Evolutionary conservation across 2,888 invertebrate genomes (phyloP), one percentile per base, ranked within the genome.

Genomic region (Stenurella melanura): DNA sequence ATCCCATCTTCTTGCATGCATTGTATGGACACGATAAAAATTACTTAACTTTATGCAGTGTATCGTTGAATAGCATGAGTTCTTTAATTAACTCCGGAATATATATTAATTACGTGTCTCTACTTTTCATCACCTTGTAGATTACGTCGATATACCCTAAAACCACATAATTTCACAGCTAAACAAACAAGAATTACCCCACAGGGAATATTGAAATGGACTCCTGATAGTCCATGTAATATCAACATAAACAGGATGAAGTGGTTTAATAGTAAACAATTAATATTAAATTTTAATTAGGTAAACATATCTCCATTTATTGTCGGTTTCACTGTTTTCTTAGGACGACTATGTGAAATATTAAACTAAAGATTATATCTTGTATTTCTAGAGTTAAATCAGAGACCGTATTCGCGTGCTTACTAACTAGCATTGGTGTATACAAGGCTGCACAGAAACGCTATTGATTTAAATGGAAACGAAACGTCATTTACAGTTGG

Each of bases 271-370:
- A 30, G 72, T 63, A 72, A 72, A 72, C 72, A 72, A 18, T 72
- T 63, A 72, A 58, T 72, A 72, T 72, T 54, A 72, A 72, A 72
- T 63, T 72, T 61, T 72, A 72, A 72, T 72, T 72, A 72, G 72
- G 61, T 54, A 72, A 72, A 72, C 72, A 72, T 63, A 67, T 67
- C 67, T 64, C 64, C 21, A 26, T 67, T 67, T 63, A 72, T 72
- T 63, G 38, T n/a, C 26, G n/a, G 61, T 19, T 21, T 50, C 26
- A 54, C 0, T 72, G 72, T 72, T 61, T 58, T 72, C 72, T 72
- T 72, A 72, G 72, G 72, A 63, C 17, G 60, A 30, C 3, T 58
- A 30, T 57, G 17, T 69, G 34, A 58, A 69, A 38, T 19, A 38
- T 69, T n/a, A 57, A 12, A 61, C 34, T 6, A n/a, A n/a, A 50